A percentile compares a stretch with the other conserved stretches of the same genome.
phyloP scores from a whole-genome alignment of 1,140 invertebrate genomes.

The Cyclargus thomasi region DNA sequence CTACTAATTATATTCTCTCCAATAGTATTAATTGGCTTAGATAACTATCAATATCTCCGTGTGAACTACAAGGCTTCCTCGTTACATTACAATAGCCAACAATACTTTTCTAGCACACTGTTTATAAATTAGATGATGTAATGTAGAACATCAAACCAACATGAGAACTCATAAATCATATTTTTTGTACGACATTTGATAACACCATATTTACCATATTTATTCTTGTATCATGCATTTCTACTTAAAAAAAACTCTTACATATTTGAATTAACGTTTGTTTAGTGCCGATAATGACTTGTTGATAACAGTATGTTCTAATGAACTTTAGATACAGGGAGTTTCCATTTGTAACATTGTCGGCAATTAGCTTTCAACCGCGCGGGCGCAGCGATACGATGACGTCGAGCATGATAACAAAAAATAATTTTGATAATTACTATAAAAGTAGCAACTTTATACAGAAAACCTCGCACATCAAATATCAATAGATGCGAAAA shows the following conservation, averaged over 20 bases:
- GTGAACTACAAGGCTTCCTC: slow-evolving; percentile 6
- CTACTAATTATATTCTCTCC: neutral
- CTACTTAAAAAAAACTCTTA: neutral
- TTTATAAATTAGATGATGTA: neutral
- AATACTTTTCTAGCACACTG: neutral
- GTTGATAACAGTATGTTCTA: neutral
- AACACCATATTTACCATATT: no score
- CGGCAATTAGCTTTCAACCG: neutral
- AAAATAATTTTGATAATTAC: neutral
- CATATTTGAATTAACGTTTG: neutral
- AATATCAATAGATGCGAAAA: neutral
- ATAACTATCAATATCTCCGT: slow-evolving; percentile 4
- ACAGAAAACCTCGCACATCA: neutral
- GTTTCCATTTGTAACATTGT: neutral
- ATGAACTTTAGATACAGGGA: neutral
- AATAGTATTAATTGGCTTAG: slow-evolving; percentile 3
- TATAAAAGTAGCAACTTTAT: neutral
- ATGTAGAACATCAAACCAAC: neutral
- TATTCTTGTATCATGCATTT: neutral
- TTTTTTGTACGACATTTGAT: neutral
- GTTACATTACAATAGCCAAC: neutral
- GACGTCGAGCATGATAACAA: neutral
- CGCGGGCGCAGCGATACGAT: neutral
- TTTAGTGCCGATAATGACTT: neutral
- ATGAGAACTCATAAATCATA: neutral